phyloP scores from a whole-genome alignment of 1,140 invertebrate species.

The Hirudo medicinalis region DNA sequence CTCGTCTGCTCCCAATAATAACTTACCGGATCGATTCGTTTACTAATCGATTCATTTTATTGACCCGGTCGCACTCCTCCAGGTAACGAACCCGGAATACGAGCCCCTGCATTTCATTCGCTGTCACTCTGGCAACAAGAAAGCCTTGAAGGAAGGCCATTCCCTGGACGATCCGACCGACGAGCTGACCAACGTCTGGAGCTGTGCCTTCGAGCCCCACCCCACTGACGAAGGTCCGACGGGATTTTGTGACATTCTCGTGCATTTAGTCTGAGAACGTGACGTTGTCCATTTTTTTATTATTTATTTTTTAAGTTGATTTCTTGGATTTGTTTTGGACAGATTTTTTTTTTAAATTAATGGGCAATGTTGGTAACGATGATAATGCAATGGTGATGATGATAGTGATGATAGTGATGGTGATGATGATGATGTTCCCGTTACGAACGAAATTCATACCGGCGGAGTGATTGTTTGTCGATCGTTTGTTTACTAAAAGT shows the following conservation, averaged over 20 bases:
- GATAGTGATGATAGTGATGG: too few relatives aligned
- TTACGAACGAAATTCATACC: too few relatives aligned
- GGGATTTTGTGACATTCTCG: background rate
- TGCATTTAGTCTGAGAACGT: too few relatives aligned
- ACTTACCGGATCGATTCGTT: background rate
- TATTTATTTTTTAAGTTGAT: background rate
- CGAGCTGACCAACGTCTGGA: slow-evolving; percentile 41
- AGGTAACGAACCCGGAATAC: slow-evolving; percentile 25
- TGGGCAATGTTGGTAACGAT: background rate
- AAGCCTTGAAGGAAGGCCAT: slow-evolving; percentile 14
- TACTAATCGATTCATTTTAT: too few relatives aligned
- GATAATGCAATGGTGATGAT: too few relatives aligned
- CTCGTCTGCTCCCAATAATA: background rate
- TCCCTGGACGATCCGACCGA: slow-evolving; percentile 29
- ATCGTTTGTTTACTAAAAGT: too few relatives aligned
- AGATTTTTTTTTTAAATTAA: background rate
- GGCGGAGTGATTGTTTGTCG: too few relatives aligned
- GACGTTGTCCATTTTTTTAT: too few relatives aligned
- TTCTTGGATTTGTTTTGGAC: background rate
- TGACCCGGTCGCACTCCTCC: background rate
- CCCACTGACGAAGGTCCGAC: slow-evolving; percentile 27
- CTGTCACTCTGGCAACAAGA: slow-evolving; percentile 29
- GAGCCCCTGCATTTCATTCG: slow-evolving; percentile 32
- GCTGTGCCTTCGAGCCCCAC: slow-evolving; percentile 43
- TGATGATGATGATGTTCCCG: too few relatives aligned